A percentile compares a stretch with the other conserved stretches of the same genome.
Conservation (phyloP, 2,888 invertebrate species). For the Andrena chrysosceles region DNA sequence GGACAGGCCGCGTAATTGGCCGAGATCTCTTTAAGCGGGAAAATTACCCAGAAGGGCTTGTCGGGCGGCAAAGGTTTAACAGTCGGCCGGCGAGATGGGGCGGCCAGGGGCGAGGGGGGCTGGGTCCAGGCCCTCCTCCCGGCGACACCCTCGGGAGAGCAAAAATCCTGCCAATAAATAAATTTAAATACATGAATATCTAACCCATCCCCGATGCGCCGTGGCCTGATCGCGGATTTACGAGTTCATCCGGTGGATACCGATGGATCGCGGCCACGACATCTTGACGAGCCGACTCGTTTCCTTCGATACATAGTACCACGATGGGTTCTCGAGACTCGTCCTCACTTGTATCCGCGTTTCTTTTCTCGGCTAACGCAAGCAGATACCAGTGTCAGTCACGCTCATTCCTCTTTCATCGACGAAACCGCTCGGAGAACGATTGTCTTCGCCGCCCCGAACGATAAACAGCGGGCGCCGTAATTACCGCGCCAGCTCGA, state of each 20-base stretch:
- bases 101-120: slow-evolving; percentile 12
- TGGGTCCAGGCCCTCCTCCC: slow-evolving; percentile 49
- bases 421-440: not conserved
- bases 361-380: not conserved
- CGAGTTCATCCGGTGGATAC: slow-evolving; percentile 63
- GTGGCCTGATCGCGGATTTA: slow-evolving; percentile 66
- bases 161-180: slow-evolving; percentile 84
- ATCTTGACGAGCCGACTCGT: slow-evolving; percentile 13
- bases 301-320: slow-evolving; percentile 10
- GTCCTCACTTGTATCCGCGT: not conserved
- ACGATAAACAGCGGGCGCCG: not conserved
- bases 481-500: slow-evolving; percentile 33
- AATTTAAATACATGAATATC: slow-evolving; percentile 84
- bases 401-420: not conserved
- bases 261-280: slow-evolving; percentile 41
- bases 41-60: slow-evolving; percentile 83
- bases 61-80: slow-evolving; percentile 74
- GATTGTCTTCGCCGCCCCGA: not conserved
- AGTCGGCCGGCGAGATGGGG: slow-evolving; percentile 59
- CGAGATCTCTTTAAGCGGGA: slow-evolving; percentile 84
- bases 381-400: not conserved
- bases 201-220: slow-evolving; percentile 70
- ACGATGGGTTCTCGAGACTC: not conserved
- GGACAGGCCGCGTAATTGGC: slow-evolving; percentile 83
- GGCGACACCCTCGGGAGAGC: slow-evolving; percentile 69